Conservation (phyloP, 2,797 vertebrate species). For the Liasis olivaceus region DNA sequence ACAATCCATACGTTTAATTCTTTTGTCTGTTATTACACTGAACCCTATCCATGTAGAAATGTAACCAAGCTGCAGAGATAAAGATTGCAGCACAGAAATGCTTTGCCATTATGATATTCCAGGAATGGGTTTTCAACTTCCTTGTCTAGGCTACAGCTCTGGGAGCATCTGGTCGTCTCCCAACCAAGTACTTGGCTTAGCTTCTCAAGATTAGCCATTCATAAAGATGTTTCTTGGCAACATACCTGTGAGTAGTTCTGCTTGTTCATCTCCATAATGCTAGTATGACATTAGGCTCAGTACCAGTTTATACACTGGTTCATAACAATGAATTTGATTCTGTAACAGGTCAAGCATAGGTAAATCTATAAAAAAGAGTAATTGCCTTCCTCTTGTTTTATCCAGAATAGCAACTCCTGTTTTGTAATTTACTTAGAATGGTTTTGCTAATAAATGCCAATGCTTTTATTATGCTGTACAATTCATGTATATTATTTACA, state of each 20-base stretch:
- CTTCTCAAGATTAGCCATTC: neutral
- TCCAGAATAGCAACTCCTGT: neutral
- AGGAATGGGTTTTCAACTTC: neutral
- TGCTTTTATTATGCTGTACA: neutral
- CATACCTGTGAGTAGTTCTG: neutral
- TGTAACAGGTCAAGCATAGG: neutral
- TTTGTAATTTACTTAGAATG: neutral
- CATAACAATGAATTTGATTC: neutral
- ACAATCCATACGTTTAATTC: neutral
- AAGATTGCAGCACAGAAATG: neutral
- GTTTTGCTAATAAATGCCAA: neutral
- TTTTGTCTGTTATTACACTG: neutral
- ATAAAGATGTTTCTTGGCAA: neutral
- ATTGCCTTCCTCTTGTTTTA: conserved; percentile 31
- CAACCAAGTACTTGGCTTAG: neutral
- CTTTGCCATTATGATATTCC: neutral
- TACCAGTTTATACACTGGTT: neutral
- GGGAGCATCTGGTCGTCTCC: neutral
- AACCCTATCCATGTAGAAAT: neutral
- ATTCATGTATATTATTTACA: neutral
- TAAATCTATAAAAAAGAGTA: conserved; percentile 10
- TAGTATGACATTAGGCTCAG: neutral
- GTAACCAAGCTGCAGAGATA: neutral
- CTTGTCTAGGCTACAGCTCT: neutral
- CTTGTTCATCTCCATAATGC: neutral